Conservation (phyloP, 1,140 invertebrate species). For the Tetranychus cinnabarinus region DNA sequence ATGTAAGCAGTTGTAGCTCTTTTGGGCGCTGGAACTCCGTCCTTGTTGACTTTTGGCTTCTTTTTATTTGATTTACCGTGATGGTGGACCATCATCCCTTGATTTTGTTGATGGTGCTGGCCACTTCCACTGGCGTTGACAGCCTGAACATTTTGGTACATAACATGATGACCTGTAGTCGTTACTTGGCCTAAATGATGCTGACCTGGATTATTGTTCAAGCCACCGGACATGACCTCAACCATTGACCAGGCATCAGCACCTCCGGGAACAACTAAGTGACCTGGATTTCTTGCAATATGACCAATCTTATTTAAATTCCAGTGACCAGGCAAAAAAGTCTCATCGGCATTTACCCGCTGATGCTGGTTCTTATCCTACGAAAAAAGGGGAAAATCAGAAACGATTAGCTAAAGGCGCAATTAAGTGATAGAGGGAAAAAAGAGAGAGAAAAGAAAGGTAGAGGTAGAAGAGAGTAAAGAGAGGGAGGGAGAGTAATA, state of each 20-base stretch:
- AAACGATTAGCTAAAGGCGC: too few species aligned
- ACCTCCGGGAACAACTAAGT: background rate
- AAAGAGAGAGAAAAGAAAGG: too few species aligned
- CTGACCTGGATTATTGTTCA: constrained; percentile 3
- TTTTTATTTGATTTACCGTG: constrained; percentile 4
- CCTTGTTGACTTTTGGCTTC: constrained; percentile 17
- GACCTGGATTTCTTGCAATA: background rate
- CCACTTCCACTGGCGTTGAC: background rate
- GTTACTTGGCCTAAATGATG: background rate
- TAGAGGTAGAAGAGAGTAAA: too few species aligned
- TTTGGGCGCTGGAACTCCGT: constrained; percentile 17
- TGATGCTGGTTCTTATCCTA: too few species aligned
- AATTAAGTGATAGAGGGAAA: too few species aligned
- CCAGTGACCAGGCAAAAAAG: too few species aligned
- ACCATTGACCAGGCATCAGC: background rate
- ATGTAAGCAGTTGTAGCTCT: constrained; percentile 17
- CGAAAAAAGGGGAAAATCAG: too few species aligned
- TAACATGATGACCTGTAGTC: background rate
- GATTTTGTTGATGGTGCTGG: background rate
- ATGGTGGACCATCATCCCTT: background rate
- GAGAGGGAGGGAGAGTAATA: too few species aligned
- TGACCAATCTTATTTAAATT: background rate
- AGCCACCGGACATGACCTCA: background rate
- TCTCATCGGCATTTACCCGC: too few species aligned
- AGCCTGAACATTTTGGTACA: constrained; percentile 1